A percentile compares a stretch with the other conserved stretches of the same genome.
These are phyloP conservation scores for Sphaerophoria rueppellii DNA, from an alignment of 2,888 invertebrate genomes.

Conservation along the genomic window DNA sequence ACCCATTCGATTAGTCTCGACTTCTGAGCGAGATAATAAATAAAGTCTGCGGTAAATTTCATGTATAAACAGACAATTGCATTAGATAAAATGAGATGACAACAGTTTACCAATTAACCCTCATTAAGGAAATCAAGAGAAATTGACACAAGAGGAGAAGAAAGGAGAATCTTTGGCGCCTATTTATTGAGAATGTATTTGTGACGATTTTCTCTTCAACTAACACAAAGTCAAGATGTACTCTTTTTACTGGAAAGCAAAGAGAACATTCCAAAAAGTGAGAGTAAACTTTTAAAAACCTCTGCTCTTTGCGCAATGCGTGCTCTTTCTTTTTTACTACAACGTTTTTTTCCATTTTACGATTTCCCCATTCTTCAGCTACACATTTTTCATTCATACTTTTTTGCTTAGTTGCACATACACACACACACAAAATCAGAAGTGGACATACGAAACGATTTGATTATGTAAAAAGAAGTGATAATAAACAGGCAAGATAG, in stretches of 20 bases:
- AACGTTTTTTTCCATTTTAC: conserved; percentile 25
- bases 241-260: conserved; percentile 6
- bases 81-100: conserved; percentile 40
- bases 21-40: neutral
- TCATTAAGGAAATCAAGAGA: neutral
- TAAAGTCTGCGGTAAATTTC: conserved; percentile 28
- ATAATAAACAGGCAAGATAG: conserved; percentile 22
- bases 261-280: conserved; percentile 52
- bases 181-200: conserved; percentile 29
- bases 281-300: conserved; percentile 42
- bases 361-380: conserved; percentile 58
- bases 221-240: neutral
- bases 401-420: conserved; percentile 48
- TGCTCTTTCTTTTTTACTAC: conserved; percentile 34
- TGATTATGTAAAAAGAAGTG: conserved; percentile 57
- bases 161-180: conserved; percentile 59
- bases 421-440: conserved; percentile 41
- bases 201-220: conserved; percentile 14
- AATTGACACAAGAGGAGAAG: conserved; percentile 4
- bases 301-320: conserved; percentile 57
- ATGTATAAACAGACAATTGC: conserved; percentile 30
- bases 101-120: conserved; percentile 30
- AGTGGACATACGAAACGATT: conserved; percentile 4
- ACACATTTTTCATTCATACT: conserved; percentile 73
- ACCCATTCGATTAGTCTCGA: neutral